Evolutionary conservation across 2,113 vertebrate species (phyloP).

Genomic region (Dipodomys stephensi): DNA sequence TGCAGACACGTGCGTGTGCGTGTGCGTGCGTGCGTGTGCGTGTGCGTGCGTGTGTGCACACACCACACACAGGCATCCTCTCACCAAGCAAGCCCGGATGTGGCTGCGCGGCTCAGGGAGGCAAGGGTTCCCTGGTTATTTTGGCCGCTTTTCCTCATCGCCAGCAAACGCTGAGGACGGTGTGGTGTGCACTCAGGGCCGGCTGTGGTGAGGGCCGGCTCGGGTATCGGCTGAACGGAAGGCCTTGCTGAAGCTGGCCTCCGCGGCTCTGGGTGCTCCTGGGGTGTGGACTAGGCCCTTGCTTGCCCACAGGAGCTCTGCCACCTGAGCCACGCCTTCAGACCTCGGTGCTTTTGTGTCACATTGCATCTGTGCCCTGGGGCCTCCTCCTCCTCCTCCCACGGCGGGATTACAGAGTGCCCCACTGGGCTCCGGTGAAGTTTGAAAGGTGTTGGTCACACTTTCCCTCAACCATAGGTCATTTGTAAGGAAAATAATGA

Average conservation of each 20-base stretch:
- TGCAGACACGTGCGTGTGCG: background rate
- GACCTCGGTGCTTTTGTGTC: no score
- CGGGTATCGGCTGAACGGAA: no score
- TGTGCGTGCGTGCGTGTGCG: background rate
- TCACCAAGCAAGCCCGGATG: background rate
- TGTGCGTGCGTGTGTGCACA: background rate
- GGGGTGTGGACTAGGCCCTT: no score
- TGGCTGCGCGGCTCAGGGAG: background rate
- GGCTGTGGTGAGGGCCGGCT: background rate
- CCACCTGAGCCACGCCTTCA: no score
- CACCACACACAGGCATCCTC: background rate
- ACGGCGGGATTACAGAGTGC: no score
- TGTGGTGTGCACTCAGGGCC: background rate
- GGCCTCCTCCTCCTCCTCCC: no score
- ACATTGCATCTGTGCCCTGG: no score
- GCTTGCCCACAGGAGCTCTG: no score
- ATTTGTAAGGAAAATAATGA: conserved; percentile 17
- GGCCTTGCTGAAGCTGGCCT: no score
- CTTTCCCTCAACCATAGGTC: background rate
- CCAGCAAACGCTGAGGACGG: background rate
- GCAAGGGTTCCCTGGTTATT: background rate
- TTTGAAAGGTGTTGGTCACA: background rate
- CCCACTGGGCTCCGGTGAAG: no score
- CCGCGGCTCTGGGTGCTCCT: no score
- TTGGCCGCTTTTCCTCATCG: background rate